Conservation (phyloP, 2,797 vertebrate species). For the Brotula barbata region DNA sequence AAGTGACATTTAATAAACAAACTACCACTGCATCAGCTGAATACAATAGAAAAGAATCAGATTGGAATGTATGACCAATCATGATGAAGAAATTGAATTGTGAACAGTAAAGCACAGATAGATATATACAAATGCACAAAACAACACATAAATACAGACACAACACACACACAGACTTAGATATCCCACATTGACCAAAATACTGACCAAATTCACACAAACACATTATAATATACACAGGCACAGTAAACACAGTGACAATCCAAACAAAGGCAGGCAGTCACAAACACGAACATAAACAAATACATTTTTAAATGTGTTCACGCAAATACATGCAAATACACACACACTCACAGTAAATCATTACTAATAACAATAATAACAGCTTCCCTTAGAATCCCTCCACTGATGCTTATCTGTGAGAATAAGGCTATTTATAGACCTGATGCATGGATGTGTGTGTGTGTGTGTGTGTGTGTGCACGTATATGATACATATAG, state of each 20-base stretch:
- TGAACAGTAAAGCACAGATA: background rate
- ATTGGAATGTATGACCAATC: background rate
- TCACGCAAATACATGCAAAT: background rate
- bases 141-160: background rate
- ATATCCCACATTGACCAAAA: no score
- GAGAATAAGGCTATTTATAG: slow-evolving; percentile 57
- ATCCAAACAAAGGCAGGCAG: no score
- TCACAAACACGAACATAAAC: background rate
- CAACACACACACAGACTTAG: background rate
- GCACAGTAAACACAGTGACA: no score
- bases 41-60: no score
- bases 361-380: slow-evolving; percentile 57
- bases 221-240: no score
- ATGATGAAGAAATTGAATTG: no score
- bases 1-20: background rate
- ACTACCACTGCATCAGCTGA: no score
- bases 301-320: background rate
- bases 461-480: slow-evolving; percentile 45
- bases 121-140: background rate
- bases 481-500: no score
- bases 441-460: slow-evolving; percentile 35
- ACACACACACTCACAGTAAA: slow-evolving; percentile 22
- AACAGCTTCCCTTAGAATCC: slow-evolving; percentile 45
- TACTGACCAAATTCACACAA: no score
- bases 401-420: slow-evolving; percentile 64